Conservation (phyloP, 2,797 vertebrate species). For the Sebastes nivosus region DNA sequence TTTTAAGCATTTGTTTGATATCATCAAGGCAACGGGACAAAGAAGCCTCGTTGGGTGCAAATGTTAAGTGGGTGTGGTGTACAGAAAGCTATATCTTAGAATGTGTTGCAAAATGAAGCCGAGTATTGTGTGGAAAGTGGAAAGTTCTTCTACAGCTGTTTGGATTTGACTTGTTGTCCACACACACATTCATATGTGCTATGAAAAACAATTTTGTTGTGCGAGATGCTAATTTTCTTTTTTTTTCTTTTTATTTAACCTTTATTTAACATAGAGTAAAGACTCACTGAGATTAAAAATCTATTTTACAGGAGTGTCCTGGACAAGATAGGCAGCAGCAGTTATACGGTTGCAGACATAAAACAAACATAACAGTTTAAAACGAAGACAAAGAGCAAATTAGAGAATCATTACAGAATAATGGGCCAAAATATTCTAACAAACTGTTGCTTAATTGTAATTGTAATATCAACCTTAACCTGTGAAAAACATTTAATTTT, state of each 20-base stretch:
- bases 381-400: no score
- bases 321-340: no score
- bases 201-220: not conserved
- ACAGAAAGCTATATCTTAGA: not conserved
- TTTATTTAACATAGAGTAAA: no score
- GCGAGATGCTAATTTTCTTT: not conserved
- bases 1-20: not conserved
- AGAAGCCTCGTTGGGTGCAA: not conserved
- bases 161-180: not conserved
- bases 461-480: not conserved
- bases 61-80: not conserved
- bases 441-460: not conserved
- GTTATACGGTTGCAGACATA: no score
- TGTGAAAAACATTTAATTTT: not conserved
- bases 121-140: no score
- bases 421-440: not conserved
- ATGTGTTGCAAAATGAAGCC: not conserved
- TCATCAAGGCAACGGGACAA: not conserved
- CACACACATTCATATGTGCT: not conserved
- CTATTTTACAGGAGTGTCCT: rapidly evolving
- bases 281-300: no score
- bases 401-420: no score
- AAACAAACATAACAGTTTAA: no score
- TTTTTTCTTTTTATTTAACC: no score
- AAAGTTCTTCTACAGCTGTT: not conserved